Conservation (phyloP, 2,113 vertebrate genomes). For the Embiotoca jacksoni region DNA sequence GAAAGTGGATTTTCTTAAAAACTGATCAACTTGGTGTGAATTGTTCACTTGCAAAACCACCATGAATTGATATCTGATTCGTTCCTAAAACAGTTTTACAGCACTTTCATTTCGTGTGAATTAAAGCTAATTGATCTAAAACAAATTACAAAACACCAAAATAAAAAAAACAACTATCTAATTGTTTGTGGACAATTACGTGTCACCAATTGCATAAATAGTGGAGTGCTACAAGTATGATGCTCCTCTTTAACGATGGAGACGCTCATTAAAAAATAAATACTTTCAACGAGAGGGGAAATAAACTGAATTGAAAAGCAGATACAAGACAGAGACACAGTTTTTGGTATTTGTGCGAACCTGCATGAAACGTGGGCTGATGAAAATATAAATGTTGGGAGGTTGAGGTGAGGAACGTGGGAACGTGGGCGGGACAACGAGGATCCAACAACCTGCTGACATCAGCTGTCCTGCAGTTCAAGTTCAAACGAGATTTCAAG, state of each 20-base stretch:
- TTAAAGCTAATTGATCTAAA: background rate
- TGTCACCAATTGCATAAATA: background rate
- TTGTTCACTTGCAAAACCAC: background rate
- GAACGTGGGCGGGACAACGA: background rate
- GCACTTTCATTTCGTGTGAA: background rate
- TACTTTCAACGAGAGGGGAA: background rate
- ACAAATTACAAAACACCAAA: background rate
- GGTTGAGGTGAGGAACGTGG: background rate
- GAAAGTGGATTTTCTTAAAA: background rate
- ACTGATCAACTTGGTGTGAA: background rate
- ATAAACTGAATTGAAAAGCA: background rate
- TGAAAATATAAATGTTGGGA: conserved; percentile 4
- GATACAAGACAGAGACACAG: too few relatives aligned
- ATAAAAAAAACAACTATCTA: background rate
- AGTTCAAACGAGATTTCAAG: background rate
- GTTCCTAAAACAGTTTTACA: background rate
- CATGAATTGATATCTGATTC: background rate
- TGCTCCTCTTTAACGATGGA: background rate
- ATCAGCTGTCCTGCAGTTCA: conserved; percentile 8
- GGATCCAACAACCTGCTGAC: background rate
- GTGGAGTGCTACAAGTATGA: background rate
- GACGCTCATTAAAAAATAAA: background rate
- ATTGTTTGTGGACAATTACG: background rate
- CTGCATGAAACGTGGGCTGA: background rate
- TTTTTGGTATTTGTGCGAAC: too few relatives aligned